Base-by-base conservation (phyloP, 2,888 invertebrate genomes). In the Smittia aterrima region DNA sequence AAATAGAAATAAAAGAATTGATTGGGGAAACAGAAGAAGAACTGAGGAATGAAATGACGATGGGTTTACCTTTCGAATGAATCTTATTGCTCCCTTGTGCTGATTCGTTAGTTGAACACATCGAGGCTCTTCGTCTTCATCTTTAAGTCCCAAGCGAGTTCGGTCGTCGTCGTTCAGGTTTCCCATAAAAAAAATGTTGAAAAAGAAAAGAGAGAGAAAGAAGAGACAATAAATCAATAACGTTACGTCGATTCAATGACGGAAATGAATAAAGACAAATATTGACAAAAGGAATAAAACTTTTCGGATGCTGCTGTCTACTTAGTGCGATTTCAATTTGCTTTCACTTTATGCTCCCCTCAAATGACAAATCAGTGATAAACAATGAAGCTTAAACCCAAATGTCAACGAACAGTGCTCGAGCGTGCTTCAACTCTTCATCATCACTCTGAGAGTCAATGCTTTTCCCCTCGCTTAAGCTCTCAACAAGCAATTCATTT, bases 41-140 rank as follows among this genome's bases (percentile, higher is more conserved):
- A 11, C 32, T 38, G 3, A 62, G 20, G 13, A 24, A 58, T 25
- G 27, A 41, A 62, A 25, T 7, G 13, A 62, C 40, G 24, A 54
- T 32, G 41, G 68, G 83, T 87, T 84, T 86, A 93, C 93, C 90
- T 95, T 95, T 84, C 96, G 87, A 82, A 96, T 91, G 78, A 94
- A 92, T 81, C 96, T 86, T 82, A 96, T 95, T 78, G 93, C 95
- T 77, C 90, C 90, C 85, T 95, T 95, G 83, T 96, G 93, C 80
- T 89, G 90, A 79, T 91, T 90, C 75, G 96, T 96, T 79, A 96
- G 86, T 79, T 93, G 90, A 79, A 91, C 87, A 81, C 89, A 90
- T 79, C 91, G 89, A 77, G 91, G 91, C 83, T 91, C 91, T 78
- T 92, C 92, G 79, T 92, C 92, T 81, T 92, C 92, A 84, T 91